A percentile compares a stretch with the other conserved stretches of the same genome.
These are phyloP conservation scores for Noctilio leporinus DNA, from an alignment of 2,113 vertebrate species.

Conservation along the genomic window DNA sequence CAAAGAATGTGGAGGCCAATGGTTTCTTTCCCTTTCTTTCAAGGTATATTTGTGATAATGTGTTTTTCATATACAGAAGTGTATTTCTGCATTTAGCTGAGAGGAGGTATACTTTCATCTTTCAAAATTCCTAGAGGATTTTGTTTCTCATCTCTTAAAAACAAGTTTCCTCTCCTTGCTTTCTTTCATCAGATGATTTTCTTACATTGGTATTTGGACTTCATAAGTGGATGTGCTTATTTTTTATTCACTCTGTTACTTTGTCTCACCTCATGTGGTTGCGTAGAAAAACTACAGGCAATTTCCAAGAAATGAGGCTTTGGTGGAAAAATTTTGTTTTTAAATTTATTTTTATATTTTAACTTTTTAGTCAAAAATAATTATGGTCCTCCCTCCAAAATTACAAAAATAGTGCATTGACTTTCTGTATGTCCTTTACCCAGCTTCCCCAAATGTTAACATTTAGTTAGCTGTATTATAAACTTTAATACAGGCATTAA, in stretches of 20 bases:
- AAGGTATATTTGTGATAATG: background rate
- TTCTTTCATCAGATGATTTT: background rate
- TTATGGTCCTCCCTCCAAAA: background rate
- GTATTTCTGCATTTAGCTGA: background rate
- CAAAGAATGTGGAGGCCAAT: background rate
- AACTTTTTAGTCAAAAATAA: constrained; percentile 2
- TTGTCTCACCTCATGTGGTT: background rate
- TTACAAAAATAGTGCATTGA: background rate
- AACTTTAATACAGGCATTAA: background rate
- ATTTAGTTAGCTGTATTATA: background rate
- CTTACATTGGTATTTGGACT: background rate
- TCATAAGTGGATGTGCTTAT: background rate
- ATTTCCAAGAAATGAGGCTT: background rate
- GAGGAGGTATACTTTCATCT: background rate
- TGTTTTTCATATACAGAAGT: background rate
- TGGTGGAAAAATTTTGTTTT: background rate
- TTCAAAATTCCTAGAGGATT: background rate
- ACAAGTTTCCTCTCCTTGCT: background rate
- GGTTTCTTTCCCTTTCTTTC: background rate
- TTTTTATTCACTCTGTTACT: background rate
- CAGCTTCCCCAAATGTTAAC: background rate
- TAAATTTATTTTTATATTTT: background rate
- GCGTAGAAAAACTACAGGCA: background rate
- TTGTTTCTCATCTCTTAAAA: background rate
- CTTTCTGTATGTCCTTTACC: background rate